phyloP scores from a whole-genome alignment of 2,888 invertebrate genomes.

The Diogma glabrata region DNA sequence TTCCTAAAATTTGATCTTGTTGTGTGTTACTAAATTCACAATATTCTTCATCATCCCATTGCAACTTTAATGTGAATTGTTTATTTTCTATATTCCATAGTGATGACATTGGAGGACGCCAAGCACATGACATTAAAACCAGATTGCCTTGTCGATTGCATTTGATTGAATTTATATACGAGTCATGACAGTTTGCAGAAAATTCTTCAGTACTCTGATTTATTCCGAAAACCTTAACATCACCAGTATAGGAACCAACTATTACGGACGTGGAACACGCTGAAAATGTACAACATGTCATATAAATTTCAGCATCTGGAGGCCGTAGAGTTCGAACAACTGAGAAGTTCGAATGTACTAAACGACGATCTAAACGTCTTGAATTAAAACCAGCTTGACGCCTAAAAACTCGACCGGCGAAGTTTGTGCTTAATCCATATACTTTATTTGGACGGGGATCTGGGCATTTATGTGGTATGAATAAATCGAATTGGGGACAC shows the following conservation, averaged over 20 bases:
- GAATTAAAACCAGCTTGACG: constrained; percentile 44
- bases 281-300: constrained; percentile 55
- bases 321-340: constrained; percentile 61
- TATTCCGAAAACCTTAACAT: constrained; percentile 77
- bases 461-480: constrained; percentile 94
- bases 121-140: constrained; percentile 73
- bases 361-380: constrained; percentile 61
- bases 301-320: constrained; percentile 59
- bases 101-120: constrained; percentile 63
- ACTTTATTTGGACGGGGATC: constrained; percentile 54
- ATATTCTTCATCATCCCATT: constrained; percentile 75
- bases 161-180: constrained; percentile 73
- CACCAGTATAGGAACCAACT: constrained; percentile 83
- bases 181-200: constrained; percentile 69
- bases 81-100: constrained; percentile 34
- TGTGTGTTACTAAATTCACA: constrained; percentile 80
- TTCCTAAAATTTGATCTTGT: constrained; percentile 82
- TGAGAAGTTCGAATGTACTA: constrained; percentile 73
- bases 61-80: constrained; percentile 43
- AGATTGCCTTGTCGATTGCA: constrained; percentile 62
- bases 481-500: constrained; percentile 92
- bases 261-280: constrained; percentile 54
- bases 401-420: constrained; percentile 49
- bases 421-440: constrained; percentile 47
- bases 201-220: constrained; percentile 73